phyloP scores from a whole-genome alignment of 2,113 vertebrate species.

The Xyliphius kryptos region DNA sequence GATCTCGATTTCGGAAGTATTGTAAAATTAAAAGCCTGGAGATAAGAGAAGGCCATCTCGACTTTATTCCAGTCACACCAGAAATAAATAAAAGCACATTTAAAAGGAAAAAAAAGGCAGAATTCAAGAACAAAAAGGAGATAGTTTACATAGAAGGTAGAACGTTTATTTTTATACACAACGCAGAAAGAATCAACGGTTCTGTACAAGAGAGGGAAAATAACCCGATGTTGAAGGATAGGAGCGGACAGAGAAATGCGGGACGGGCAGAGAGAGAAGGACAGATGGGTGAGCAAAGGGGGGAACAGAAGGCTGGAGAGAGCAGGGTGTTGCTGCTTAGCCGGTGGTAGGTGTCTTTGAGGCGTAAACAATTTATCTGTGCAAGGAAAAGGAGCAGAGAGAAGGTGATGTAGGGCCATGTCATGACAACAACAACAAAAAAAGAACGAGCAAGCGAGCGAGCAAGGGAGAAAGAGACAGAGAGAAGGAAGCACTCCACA shows the following conservation, averaged over 20 bases:
- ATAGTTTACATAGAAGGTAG: slow-evolving; percentile 65
- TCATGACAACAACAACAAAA: slow-evolving; percentile 9
- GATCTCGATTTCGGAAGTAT: too few relatives aligned
- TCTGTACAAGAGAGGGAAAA: slow-evolving; percentile 81
- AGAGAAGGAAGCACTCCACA: slow-evolving; percentile 38
- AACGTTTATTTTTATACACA: slow-evolving; percentile 89
- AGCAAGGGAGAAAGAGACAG: slow-evolving; percentile 26
- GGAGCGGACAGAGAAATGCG: background rate
- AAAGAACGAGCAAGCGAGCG: slow-evolving; percentile 40
- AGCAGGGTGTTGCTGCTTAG: slow-evolving; percentile 73
- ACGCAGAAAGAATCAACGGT: slow-evolving; percentile 65
- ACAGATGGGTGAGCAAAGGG: slow-evolving; percentile 59
- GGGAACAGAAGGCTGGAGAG: slow-evolving; percentile 68
- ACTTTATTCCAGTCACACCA: too few relatives aligned
- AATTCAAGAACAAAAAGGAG: slow-evolving; percentile 48
- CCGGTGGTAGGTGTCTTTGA: slow-evolving; percentile 76
- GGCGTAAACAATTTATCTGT: slow-evolving; percentile 95
- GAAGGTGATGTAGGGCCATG: slow-evolving; percentile 40
- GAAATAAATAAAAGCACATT: slow-evolving; percentile 33
- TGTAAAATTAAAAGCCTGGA: too few relatives aligned
- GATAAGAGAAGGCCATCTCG: too few relatives aligned
- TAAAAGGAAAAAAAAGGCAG: slow-evolving; percentile 35
- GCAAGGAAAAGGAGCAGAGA: slow-evolving; percentile 61
- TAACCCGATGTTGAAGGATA: slow-evolving; percentile 17
- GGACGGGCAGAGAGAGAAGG: slow-evolving; percentile 27